These are phyloP conservation scores for Hyposmocoma kahamanoa DNA, from an alignment of 1,140 invertebrate species.

Conservation along the genomic window DNA sequence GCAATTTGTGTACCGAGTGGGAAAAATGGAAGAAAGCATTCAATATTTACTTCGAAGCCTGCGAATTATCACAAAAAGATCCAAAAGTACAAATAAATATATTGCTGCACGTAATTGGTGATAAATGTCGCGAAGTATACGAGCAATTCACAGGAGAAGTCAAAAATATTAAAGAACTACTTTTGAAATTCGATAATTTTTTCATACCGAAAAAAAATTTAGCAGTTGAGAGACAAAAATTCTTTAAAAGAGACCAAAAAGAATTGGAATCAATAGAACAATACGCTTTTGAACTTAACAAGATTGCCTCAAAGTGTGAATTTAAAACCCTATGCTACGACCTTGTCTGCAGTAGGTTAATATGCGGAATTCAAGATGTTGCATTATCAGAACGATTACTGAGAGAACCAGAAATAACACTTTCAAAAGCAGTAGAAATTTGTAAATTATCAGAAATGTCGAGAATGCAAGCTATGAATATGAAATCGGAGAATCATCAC, in stretches of 20 bases:
- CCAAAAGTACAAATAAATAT: constrained; percentile 14
- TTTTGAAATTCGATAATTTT: constrained; percentile 15
- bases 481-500: constrained; percentile 4
- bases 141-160: constrained; percentile 16
- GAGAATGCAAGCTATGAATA: constrained; percentile 2
- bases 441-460: constrained; percentile 9
- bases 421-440: constrained; percentile 11
- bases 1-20: constrained; percentile 5
- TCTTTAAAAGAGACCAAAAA: constrained; percentile 20
- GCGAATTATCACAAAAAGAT: constrained; percentile 10
- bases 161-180: constrained; percentile 5
- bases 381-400: constrained; percentile 3
- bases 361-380: constrained; percentile 11
- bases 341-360: constrained; percentile 16
- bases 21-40: background rate
- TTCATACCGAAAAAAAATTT: constrained; percentile 24
- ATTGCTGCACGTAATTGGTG: constrained; percentile 11
- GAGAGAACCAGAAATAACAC: constrained; percentile 3
- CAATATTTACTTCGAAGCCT: constrained; percentile 18
- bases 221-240: constrained; percentile 21
- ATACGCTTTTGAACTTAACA: constrained; percentile 18
- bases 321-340: constrained; percentile 13
- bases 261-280: constrained; percentile 15
- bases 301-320: constrained; percentile 20
- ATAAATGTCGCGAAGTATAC: constrained; percentile 16